Evolutionary conservation across 2,113 vertebrate species (phyloP), one percentile per base, ranked within the genome.

Genomic region (Chitala chitala): DNA sequence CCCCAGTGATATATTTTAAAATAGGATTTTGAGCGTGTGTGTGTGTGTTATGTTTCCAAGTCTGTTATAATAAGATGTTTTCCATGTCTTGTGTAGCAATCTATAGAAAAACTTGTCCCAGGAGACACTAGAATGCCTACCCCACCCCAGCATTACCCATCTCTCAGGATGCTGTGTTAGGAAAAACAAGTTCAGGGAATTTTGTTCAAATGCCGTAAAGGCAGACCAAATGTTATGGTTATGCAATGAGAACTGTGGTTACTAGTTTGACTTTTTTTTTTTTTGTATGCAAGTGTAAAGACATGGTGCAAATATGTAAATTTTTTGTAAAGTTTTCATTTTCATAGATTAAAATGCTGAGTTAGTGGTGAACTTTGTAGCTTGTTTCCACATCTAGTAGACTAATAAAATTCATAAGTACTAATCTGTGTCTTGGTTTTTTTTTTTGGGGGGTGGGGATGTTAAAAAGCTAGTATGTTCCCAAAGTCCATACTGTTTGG

Each of bases 211-310:
- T 78, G 54, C 68, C 82, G 76, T 56, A 42, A 55, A 80, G 83
- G 84, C 86, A 90, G 88, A 89, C 84, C 87, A 92, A 92, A 90
- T 89, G 89, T 86, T 88, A 85, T 84, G 86, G 89, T 92, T 90
- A 90, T 91, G 87, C 88, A 90, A 87, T 84, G 78, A 86, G 83
- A 73, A 50, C 54, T 74, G 66, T 74, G 75, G 68, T 64, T 83
- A 82, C 87, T 87, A 85, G 86, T 85, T 88, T 82, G 88, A 87
- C 79, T 86, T 81, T 79, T 78, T 79, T 80, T 65, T 68, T 76
- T 87, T 85, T 82, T 82, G 64, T 71, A 61, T 76, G 75, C 72
- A 76, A 65, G 70, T n/a, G 55, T 50, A 71, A 76, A 76, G 61
- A 66, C 36, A 75, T 55, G 50, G 53, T 44, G 59, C 59, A 75